Conservation (phyloP, 2,888 invertebrate genomes). For the Gordius sp. region DNA sequence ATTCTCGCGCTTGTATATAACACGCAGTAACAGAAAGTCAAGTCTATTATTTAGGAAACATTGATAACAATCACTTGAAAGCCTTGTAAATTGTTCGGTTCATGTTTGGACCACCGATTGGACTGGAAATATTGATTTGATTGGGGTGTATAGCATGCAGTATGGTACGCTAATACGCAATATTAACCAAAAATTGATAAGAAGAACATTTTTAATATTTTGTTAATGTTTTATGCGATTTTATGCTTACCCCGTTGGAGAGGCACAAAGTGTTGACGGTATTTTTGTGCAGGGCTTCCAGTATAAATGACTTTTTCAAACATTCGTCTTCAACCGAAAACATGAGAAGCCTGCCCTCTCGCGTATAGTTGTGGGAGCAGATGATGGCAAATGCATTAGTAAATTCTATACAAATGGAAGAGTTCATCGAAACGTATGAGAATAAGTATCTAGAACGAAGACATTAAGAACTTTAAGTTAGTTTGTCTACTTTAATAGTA, state of each 20-base stretch:
- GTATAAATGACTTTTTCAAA: slow-evolving; percentile 49
- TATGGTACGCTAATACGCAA: background rate
- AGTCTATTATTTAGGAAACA: no score
- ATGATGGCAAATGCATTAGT: slow-evolving; percentile 66
- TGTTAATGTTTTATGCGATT: slow-evolving; percentile 16
- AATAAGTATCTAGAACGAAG: no score
- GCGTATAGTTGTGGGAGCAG: slow-evolving; percentile 43
- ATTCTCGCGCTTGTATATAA: no score
- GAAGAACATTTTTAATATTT: background rate
- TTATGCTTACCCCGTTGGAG: slow-evolving; percentile 49
- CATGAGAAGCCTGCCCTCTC: slow-evolving; percentile 41
- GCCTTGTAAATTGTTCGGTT: slow-evolving; percentile 51
- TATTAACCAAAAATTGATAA: background rate
- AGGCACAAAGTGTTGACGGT: slow-evolving; percentile 73
- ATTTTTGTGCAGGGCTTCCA: slow-evolving; percentile 55
- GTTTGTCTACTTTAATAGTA: no score
- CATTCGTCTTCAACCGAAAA: slow-evolving; percentile 60
- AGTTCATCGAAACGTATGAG: no score
- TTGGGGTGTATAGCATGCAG: slow-evolving; percentile 47
- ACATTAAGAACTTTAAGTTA: no score
- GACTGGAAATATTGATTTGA: slow-evolving; percentile 59
- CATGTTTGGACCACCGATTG: slow-evolving; percentile 49
- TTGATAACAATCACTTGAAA: slow-evolving; percentile 37
- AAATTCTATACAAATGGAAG: slow-evolving; percentile 40
- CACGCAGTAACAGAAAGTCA: no score